phyloP scores from a whole-genome alignment of 2,888 invertebrate species.

The Acronicta alni region DNA sequence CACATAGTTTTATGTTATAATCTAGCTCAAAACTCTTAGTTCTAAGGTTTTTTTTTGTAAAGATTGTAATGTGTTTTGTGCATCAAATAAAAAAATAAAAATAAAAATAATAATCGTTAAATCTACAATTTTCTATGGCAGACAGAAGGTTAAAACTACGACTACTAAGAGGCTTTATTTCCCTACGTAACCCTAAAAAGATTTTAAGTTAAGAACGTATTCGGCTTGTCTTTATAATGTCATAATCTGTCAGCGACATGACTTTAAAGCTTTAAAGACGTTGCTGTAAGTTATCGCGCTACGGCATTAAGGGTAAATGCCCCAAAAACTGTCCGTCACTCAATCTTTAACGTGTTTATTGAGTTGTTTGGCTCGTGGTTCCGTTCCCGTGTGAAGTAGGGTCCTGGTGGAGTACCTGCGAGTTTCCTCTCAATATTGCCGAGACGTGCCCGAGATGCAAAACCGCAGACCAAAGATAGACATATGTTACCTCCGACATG shows the following conservation, averaged over 20 bases:
- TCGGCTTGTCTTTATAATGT: background rate
- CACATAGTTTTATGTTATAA: no score
- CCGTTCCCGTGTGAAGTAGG: slow-evolving; percentile 49
- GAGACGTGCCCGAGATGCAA: slow-evolving; percentile 84
- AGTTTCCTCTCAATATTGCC: slow-evolving; percentile 73
- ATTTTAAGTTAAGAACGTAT: background rate
- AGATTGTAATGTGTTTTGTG: no score
- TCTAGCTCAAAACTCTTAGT: no score
- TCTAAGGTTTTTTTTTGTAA: no score
- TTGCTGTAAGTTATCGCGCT: slow-evolving; percentile 5
- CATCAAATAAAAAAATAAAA: no score
- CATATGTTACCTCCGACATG: slow-evolving; percentile 82
- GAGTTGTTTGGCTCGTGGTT: slow-evolving; percentile 24
- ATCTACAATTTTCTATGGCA: background rate
- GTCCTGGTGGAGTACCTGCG: slow-evolving; percentile 43
- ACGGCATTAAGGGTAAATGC: slow-evolving; percentile 11
- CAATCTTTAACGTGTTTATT: slow-evolving; percentile 35
- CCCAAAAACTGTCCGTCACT: slow-evolving; percentile 9
- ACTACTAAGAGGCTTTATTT: background rate
- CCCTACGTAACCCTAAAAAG: slow-evolving; percentile 1
- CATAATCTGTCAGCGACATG: slow-evolving; percentile 4
- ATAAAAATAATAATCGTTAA: background rate
- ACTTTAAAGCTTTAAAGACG: slow-evolving; percentile 1
- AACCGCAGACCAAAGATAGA: slow-evolving; percentile 82
- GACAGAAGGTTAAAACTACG: background rate